A percentile compares a stretch with the other conserved stretches of the same genome.
Evolutionary conservation across 2,888 invertebrate genomes (phyloP).

Genomic region (Drosophila cracens): DNA sequence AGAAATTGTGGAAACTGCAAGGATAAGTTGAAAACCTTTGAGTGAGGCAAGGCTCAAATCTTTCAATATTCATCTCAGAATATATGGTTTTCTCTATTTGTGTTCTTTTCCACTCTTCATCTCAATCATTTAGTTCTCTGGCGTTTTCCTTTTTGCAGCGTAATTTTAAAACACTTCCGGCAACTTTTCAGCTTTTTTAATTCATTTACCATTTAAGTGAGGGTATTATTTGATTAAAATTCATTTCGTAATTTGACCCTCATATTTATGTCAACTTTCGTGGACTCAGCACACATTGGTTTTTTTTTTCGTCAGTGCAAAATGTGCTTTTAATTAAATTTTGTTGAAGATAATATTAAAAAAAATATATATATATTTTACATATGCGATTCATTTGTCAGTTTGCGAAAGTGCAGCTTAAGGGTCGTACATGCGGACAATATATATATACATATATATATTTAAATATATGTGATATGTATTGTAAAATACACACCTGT

Average conservation of each 20-base stretch:
- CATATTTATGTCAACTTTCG: slow-evolving; percentile 47
- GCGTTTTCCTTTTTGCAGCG: neutral
- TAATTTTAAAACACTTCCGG: neutral
- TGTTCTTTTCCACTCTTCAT: neutral
- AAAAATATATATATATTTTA: slow-evolving; percentile 13
- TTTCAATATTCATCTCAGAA: neutral
- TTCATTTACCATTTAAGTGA: slow-evolving; percentile 32
- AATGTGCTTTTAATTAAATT: slow-evolving; percentile 65
- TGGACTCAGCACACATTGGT: slow-evolving; percentile 15
- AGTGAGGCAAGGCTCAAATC: neutral
- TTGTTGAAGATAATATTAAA: slow-evolving; percentile 23
- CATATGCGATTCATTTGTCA: slow-evolving; percentile 10
- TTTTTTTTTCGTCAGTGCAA: slow-evolving; percentile 13
- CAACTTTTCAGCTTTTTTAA: slow-evolving; percentile 12
- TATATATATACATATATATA: neutral
- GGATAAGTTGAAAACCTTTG: neutral
- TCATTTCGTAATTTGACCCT: slow-evolving; percentile 48
- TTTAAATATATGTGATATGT: neutral
- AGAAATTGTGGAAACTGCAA: neutral
- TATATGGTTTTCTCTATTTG: neutral
- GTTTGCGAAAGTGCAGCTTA: slow-evolving; percentile 28
- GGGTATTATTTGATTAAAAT: slow-evolving; percentile 36
- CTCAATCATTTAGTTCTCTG: neutral
- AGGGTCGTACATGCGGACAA: slow-evolving; percentile 9
- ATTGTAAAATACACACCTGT: slow-evolving; percentile 4